Conservation (phyloP, 2,888 invertebrate species). For the Orchesellides sinensis region DNA sequence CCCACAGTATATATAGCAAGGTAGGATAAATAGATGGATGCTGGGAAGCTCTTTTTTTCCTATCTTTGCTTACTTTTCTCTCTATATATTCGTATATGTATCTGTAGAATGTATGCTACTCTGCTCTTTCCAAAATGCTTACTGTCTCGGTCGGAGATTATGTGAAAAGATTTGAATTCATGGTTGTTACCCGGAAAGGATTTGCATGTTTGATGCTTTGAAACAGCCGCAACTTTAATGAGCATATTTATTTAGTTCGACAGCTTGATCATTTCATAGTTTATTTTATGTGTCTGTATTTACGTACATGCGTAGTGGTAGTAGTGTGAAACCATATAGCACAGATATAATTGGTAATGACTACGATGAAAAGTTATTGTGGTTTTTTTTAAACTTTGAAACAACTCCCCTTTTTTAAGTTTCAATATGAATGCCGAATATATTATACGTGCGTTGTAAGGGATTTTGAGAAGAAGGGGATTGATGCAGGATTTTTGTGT, state of each 20-base stretch:
- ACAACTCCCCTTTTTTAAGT: no score
- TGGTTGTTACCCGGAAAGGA: slow-evolving; percentile 64
- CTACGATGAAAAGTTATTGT: slow-evolving; percentile 12
- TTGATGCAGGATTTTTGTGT: no score
- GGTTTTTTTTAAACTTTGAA: not conserved
- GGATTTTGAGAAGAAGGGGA: no score
- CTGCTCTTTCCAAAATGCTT: not conserved
- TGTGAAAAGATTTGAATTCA: slow-evolving; percentile 63
- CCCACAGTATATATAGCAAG: slow-evolving; percentile 34
- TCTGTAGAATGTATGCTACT: no score
- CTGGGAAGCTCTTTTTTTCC: not conserved
- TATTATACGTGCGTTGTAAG: no score
- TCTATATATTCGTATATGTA: no score
- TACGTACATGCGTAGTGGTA: not conserved
- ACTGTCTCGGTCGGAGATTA: slow-evolving; percentile 43
- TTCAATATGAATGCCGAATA: no score
- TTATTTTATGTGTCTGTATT: no score
- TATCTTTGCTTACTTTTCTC: not conserved
- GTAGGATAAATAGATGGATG: not conserved
- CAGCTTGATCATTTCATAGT: slow-evolving; percentile 60
- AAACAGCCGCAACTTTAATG: slow-evolving; percentile 65
- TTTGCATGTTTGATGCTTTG: slow-evolving; percentile 66
- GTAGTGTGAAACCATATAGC: not conserved
- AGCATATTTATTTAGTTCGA: slow-evolving; percentile 68
- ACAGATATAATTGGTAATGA: not conserved